Percentiles rank a stretch among this genome's conserved stretches.
Conservation (phyloP, 2,797 vertebrate genomes). For the Champsocephalus gunnari region DNA sequence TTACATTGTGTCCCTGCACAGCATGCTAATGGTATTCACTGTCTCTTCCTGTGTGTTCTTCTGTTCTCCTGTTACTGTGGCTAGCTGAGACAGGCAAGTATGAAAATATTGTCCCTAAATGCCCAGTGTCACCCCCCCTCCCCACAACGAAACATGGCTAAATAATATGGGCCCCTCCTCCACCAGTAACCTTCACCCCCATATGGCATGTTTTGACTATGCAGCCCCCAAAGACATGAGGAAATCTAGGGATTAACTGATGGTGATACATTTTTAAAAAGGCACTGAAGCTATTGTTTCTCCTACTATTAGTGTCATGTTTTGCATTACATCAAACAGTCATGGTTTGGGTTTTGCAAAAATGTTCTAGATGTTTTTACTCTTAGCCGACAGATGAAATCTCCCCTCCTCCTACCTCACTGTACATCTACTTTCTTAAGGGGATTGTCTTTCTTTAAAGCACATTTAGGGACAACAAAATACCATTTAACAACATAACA, state of each 20-base stretch:
- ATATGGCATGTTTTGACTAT: constrained; percentile 70
- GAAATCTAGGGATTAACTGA: constrained; percentile 27
- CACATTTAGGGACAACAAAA: too few species aligned
- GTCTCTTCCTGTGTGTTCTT: constrained; percentile 81
- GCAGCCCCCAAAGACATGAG: constrained; percentile 17
- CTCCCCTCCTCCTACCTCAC: constrained; percentile 33
- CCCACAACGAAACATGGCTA: constrained; percentile 60
- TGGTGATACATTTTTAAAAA: constrained; percentile 13
- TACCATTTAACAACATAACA: too few species aligned
- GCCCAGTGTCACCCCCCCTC: constrained; percentile 45
- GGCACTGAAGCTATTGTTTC: constrained; percentile 9
- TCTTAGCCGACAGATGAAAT: constrained; percentile 28
- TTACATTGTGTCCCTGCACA: constrained; percentile 64
- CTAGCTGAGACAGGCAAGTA: constrained; percentile 91
- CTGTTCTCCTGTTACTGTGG: constrained; percentile 79
- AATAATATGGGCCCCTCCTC: constrained; percentile 46
- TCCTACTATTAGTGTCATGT: constrained; percentile 21
- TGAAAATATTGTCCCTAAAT: constrained; percentile 67
- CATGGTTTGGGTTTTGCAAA: constrained; percentile 33
- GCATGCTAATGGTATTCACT: constrained; percentile 82
- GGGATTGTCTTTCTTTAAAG: constrained; percentile 45
- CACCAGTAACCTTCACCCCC: constrained; percentile 43
- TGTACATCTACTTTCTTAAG: constrained; percentile 65
- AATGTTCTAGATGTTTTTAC: constrained; percentile 14
- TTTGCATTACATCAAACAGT: constrained; percentile 21